Percentiles rank a stretch among this genome's conserved stretches.
Conservation (phyloP, 2,888 invertebrate species). For the Lasioglossum leucozonium region DNA sequence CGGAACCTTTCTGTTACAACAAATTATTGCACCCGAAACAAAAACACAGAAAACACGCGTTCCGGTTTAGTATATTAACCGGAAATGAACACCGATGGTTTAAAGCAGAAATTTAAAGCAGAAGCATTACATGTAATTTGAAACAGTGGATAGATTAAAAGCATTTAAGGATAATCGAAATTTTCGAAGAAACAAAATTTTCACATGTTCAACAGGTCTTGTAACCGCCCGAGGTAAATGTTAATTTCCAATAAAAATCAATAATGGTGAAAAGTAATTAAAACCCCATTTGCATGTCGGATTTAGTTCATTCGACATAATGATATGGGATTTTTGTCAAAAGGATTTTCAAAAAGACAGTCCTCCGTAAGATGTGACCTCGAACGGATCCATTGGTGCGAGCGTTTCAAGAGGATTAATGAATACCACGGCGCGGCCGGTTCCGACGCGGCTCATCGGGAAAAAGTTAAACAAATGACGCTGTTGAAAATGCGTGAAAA, state of each 20-base stretch:
- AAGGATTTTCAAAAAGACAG: too few relatives aligned
- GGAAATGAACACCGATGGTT: not conserved
- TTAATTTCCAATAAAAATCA: not conserved
- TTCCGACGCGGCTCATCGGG: not conserved
- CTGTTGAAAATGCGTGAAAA: constrained; percentile 5
- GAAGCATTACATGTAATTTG: not conserved
- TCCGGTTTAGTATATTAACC: not conserved
- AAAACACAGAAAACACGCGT: not conserved
- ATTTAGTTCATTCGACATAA: too few relatives aligned
- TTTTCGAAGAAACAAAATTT: not conserved
- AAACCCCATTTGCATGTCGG: not conserved
- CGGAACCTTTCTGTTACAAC: not conserved
- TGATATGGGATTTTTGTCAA: not conserved
- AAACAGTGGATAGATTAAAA: not conserved
- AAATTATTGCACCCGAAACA: not conserved
- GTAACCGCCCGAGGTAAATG: not conserved
- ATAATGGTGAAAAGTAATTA: not conserved
- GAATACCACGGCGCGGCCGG: not conserved
- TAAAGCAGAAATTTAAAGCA: too few relatives aligned
- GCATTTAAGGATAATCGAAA: too few relatives aligned
- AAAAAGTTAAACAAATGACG: constrained; percentile 13
- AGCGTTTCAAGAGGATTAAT: not conserved
- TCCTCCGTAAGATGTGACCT: not conserved
- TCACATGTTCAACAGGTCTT: not conserved
- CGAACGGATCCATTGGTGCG: not conserved